phyloP scores from a whole-genome alignment of 2,888 invertebrate species.

The Ectemnius lituratus region DNA sequence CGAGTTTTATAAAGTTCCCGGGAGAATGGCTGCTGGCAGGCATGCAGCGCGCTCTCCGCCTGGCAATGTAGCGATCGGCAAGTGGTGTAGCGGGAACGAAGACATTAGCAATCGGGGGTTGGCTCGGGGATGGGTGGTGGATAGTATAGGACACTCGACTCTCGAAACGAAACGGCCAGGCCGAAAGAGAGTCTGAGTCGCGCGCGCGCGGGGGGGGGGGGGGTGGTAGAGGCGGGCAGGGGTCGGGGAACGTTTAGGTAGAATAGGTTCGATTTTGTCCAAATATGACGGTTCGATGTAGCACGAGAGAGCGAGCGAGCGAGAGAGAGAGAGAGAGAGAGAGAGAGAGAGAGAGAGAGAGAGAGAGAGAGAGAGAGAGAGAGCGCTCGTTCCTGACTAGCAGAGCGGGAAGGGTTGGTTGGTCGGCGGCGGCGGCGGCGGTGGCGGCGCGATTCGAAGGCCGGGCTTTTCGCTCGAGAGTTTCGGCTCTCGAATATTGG shows the following conservation, averaged over 20 bases:
- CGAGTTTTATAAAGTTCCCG: background rate
- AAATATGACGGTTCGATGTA: conserved; percentile 74
- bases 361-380: conserved; percentile 20
- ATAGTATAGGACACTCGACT: background rate
- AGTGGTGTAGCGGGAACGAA: conserved; percentile 7
- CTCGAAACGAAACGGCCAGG: no score
- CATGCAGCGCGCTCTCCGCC: conserved; percentile 4
- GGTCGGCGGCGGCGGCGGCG: conserved; percentile 21
- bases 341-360: conserved; percentile 1
- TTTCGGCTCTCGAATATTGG: conserved; percentile 75
- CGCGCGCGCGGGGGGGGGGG: conserved; percentile 4
- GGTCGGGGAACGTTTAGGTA: conserved; percentile 54
- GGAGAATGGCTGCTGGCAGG: background rate
- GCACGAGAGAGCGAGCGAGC: conserved; percentile 41
- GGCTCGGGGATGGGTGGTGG: no score
- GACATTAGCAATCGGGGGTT: conserved; percentile 7
- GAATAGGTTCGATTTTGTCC: conserved; percentile 75
- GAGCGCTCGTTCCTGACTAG: no score
- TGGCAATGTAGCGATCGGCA: conserved; percentile 29
- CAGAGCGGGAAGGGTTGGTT: conserved; percentile 8
- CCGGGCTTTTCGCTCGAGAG: conserved; percentile 70
- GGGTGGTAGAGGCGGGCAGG: background rate
- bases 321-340: conserved; percentile 12
- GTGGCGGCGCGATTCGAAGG: conserved; percentile 57
- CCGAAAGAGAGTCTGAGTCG: conserved; percentile 1